These are phyloP conservation scores for Cebidichthys violaceus DNA, from an alignment of 2,113 vertebrate species.

Conservation along the genomic window DNA sequence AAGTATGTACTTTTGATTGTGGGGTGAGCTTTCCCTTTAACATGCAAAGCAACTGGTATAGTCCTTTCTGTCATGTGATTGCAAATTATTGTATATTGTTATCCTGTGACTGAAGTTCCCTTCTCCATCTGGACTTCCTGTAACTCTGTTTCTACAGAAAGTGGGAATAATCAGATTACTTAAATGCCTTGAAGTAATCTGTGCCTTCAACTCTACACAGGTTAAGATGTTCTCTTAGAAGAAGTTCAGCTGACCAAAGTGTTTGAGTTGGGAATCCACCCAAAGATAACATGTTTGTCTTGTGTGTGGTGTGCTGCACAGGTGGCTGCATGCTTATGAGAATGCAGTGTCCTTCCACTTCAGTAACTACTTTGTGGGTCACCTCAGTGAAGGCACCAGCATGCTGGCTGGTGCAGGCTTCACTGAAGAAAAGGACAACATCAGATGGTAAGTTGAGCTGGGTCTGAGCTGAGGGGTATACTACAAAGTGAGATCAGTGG, in stretches of 20 bases:
- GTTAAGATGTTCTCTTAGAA: neutral
- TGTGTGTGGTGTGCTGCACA: slow-evolving; percentile 58
- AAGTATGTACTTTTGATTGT: neutral
- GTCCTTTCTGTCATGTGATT: neutral
- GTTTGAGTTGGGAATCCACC: neutral
- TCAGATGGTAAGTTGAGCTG: slow-evolving; percentile 83
- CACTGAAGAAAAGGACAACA: slow-evolving; percentile 87
- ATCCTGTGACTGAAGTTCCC: no score
- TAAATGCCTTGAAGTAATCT: neutral
- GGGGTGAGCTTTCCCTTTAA: neutral
- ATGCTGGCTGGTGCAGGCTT: slow-evolving; percentile 88
- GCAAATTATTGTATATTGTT: no score
- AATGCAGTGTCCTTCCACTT: slow-evolving; percentile 93
- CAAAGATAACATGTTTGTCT: slow-evolving; percentile 3
- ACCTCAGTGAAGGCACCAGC: slow-evolving; percentile 88
- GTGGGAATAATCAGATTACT: neutral
- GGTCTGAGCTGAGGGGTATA: neutral
- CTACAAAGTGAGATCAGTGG: neutral
- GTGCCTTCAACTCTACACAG: neutral
- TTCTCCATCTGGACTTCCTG: no score
- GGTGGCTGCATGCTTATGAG: slow-evolving; percentile 91
- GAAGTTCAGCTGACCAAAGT: neutral
- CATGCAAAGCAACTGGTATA: neutral
- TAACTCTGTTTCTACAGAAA: no score
- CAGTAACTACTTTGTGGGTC: slow-evolving; percentile 95